Evolutionary conservation across 2,113 vertebrate species (phyloP).

Genomic region (Glaucidium brasilianum): DNA sequence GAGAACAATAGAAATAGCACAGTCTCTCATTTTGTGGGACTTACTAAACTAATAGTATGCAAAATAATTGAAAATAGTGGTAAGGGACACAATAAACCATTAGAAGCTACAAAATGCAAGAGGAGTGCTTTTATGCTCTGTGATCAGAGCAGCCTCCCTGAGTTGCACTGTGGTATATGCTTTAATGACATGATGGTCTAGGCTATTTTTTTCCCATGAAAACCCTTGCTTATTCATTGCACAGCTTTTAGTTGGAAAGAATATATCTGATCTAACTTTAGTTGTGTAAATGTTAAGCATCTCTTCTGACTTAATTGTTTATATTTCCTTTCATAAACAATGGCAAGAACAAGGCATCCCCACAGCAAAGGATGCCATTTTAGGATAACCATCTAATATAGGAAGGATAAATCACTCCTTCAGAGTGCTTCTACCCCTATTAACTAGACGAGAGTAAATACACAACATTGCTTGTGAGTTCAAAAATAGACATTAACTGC

Average conservation of each 20-base stretch:
- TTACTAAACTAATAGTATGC: not conserved
- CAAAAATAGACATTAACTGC: not conserved
- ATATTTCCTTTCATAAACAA: not conserved
- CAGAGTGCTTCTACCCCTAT: not conserved
- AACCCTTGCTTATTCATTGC: not conserved
- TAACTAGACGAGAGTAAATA: not conserved
- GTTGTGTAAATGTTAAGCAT: not conserved
- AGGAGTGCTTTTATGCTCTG: not conserved
- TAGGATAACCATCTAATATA: not conserved
- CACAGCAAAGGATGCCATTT: constrained; percentile 19
- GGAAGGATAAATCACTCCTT: not conserved
- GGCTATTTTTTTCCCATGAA: not conserved
- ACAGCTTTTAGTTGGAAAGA: not conserved
- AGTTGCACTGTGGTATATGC: not conserved
- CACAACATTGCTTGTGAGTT: not conserved
- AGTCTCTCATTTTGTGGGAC: not conserved
- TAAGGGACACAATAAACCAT: not conserved
- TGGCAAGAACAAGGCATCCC: not conserved
- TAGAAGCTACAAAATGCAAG: not conserved
- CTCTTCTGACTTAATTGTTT: not conserved
- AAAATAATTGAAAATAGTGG: not conserved
- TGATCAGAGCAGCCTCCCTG: not conserved
- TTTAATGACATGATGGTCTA: not conserved
- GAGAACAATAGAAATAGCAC: constrained; percentile 2
- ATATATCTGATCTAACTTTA: not conserved